Evolutionary conservation across 2,888 invertebrate genomes (phyloP).

Genomic region (Tyria jacobaeae): DNA sequence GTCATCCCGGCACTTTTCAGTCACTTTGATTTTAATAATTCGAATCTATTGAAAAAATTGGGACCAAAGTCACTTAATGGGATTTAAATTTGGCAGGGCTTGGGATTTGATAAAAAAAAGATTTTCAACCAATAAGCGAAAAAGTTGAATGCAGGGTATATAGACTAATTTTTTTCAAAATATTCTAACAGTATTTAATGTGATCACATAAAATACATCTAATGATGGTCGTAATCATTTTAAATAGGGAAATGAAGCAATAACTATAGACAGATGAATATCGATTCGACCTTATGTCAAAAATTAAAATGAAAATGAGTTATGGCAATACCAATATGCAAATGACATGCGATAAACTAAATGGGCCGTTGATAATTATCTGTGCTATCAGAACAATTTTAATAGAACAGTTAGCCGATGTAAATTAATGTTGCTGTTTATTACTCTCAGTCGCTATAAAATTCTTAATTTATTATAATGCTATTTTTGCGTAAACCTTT

Average conservation of each 20-base stretch:
- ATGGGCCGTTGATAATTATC: constrained; percentile 36
- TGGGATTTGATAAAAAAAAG: no score
- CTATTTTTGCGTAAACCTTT: constrained; percentile 21
- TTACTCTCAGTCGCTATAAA: constrained; percentile 52
- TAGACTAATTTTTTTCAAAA: neutral
- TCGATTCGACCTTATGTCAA: constrained; percentile 20
- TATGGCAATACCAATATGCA: constrained; percentile 27
- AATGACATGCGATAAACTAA: constrained; percentile 38
- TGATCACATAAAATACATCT: constrained; percentile 9
- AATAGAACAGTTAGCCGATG: constrained; percentile 51
- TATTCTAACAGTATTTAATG: neutral
- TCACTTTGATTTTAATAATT: no score
- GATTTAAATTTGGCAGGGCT: no score
- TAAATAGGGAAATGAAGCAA: constrained; percentile 14
- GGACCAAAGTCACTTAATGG: no score
- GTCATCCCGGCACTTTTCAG: no score
- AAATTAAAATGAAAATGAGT: constrained; percentile 25
- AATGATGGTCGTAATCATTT: constrained; percentile 9
- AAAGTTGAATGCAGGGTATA: neutral
- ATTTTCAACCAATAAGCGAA: no score
- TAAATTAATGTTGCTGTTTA: constrained; percentile 51
- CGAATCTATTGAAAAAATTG: no score
- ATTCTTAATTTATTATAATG: constrained; percentile 47
- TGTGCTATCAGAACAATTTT: constrained; percentile 47
- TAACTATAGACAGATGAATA: constrained; percentile 13